Percentiles rank a stretch among this genome's conserved stretches.
phyloP scores from a whole-genome alignment of 2,888 invertebrate species.

The Agriopis marginaria region DNA sequence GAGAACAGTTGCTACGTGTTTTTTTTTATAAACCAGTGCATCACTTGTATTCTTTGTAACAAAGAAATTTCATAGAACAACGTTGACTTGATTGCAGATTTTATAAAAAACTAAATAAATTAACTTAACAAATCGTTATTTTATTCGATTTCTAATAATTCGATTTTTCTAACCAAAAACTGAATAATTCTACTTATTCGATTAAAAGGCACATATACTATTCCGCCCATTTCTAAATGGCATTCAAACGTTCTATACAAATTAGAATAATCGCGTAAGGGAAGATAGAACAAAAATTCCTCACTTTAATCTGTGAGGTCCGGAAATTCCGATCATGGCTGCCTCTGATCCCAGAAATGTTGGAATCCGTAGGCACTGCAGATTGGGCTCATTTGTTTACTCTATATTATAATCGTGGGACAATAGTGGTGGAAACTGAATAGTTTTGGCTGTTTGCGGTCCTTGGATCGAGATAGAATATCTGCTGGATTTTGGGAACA shows the following conservation, averaged over 20 bases:
- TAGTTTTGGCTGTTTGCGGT: constrained; percentile 30
- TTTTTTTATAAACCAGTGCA: too few species aligned
- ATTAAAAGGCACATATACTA: not conserved
- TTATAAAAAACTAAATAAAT: too few species aligned
- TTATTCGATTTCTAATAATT: too few species aligned
- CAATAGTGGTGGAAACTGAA: constrained; percentile 25
- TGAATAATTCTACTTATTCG: not conserved
- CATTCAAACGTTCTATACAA: constrained; percentile 45
- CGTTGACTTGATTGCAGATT: too few species aligned
- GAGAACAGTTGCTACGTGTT: too few species aligned
- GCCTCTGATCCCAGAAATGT: constrained; percentile 31
- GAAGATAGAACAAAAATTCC: constrained; percentile 48
- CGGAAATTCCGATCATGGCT: constrained; percentile 54
- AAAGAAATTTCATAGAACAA: too few species aligned
- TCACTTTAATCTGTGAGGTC: constrained; percentile 47
- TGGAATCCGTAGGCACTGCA: constrained; percentile 42
- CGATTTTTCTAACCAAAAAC: too few species aligned
- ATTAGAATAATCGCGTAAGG: constrained; percentile 44
- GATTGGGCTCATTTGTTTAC: constrained; percentile 45
- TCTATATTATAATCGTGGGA: constrained; percentile 38
- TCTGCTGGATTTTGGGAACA: not conserved
- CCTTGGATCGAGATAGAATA: not conserved
- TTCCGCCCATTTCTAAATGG: constrained; percentile 19
- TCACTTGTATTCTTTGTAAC: too few species aligned
- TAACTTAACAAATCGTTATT: too few species aligned